Evolutionary conservation across 2,797 vertebrate species (phyloP).

Genomic region (Buceros bicornis): DNA sequence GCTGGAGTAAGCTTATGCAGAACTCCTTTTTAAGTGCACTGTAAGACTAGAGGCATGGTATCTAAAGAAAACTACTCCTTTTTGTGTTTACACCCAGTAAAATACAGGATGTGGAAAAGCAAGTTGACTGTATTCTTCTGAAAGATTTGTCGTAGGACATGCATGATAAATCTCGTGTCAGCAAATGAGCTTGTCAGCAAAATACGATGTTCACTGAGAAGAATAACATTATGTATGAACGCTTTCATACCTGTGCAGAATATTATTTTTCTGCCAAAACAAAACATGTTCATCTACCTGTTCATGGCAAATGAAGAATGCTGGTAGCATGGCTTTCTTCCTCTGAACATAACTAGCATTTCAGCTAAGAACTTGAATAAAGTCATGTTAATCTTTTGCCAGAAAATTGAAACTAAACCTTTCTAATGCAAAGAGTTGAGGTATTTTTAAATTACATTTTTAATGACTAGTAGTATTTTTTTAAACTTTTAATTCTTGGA

Average conservation of each 20-base stretch:
- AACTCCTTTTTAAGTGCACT: background rate
- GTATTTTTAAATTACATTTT: conserved; percentile 2
- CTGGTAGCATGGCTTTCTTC: background rate
- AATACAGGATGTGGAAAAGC: background rate
- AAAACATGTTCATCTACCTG: background rate
- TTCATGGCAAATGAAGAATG: background rate
- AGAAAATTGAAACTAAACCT: background rate
- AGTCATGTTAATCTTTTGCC: background rate
- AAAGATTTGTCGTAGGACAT: background rate
- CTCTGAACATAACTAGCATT: background rate
- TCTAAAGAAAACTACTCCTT: background rate
- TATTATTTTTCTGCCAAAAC: background rate
- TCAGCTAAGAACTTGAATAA: background rate
- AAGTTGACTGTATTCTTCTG: background rate
- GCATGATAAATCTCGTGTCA: background rate
- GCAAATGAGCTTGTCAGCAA: background rate
- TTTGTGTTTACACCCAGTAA: background rate
- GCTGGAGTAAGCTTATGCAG: background rate
- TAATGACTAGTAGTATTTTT: background rate
- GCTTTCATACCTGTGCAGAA: background rate
- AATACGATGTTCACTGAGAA: background rate
- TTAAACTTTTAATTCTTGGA: background rate
- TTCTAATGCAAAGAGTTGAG: background rate
- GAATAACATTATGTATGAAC: background rate
- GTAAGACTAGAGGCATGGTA: background rate